Evolutionary conservation across 2,888 invertebrate genomes (phyloP), one percentile per base, ranked within the genome.

Genomic region (Adela reaumurella): DNA sequence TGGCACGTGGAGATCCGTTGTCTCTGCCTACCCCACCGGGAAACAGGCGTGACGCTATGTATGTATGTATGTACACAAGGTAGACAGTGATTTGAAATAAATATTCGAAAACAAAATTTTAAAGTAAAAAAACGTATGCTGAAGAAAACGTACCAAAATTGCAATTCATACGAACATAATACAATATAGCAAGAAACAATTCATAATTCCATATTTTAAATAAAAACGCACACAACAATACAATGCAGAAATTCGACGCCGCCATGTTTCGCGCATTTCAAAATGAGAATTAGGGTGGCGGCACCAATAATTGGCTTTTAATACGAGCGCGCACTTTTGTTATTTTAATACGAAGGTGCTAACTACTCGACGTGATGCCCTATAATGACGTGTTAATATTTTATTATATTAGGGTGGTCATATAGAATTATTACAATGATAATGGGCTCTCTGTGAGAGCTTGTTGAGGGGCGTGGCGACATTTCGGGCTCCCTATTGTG

Each of bases 321-420:
- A 28, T 46, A 16, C 3, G 16, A 3, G 45, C 19, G 4, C n/a
- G 19, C 19, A 35, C 19, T 28, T 44, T 49, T 50, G 18, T 44
- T 44, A 43, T 45, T 46, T 6, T 43, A 46, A 10, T 14, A 11
- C 19, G 29, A 17, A 60, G 64, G 70, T 68, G 72, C 63, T 67
- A 67, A 67, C 63, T 63, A 67, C 67, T 66, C 68, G 69, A 73
- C 70, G 64, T 68, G 70, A 67, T 67, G 73, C 67, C 58, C 65
- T 35, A 64, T 78, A 78, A 77, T 78, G 72, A 74, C 66, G 72
- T 57, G 68, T 63, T 74, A 70, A 76, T 69, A 67, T 68, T n/a
- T 76, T 77, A 77, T 77, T 77, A 71, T 77, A 77, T 76, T 74
- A 77, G 73, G 68, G 70, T 66, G 67, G 65, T 68, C 68, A 68